Percentiles rank a stretch among this genome's conserved stretches.
Conservation (phyloP, 1,140 invertebrate species). For the Euglossa dilemma region DNA sequence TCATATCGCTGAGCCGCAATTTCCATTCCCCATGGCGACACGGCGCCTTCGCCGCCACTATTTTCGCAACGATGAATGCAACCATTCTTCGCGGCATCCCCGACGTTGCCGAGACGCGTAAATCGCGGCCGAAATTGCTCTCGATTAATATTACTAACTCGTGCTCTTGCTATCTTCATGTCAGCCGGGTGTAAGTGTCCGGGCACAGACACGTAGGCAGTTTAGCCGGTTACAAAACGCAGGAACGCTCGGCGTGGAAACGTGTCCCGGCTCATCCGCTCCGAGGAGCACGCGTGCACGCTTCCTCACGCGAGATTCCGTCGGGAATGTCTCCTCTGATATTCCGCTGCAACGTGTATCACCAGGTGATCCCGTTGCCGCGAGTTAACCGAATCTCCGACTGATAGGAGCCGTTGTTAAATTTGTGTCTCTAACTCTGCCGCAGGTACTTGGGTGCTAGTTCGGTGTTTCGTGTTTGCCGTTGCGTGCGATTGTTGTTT, state of each 20-base stretch:
- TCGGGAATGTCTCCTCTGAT: constrained; percentile 32
- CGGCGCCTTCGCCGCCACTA: neutral
- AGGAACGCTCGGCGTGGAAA: neutral
- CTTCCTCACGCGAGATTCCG: constrained; percentile 12
- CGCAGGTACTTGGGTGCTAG: neutral
- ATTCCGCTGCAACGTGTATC: constrained; percentile 6
- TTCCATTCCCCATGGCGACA: neutral
- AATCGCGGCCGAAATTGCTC: constrained; percentile 11
- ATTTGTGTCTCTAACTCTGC: neutral
- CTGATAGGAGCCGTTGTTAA: constrained; percentile 21
- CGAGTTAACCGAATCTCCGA: constrained; percentile 7
- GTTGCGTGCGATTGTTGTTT: too few relatives aligned
- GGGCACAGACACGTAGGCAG: constrained; percentile 6
- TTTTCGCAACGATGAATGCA: constrained; percentile 4
- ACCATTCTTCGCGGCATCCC: neutral
- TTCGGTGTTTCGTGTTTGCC: neutral
- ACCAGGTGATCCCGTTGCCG: neutral
- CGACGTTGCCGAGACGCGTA: neutral
- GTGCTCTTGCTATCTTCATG: neutral
- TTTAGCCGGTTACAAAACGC: constrained; percentile 15
- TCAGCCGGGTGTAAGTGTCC: neutral
- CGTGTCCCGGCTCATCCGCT: constrained; percentile 25
- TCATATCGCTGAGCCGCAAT: neutral
- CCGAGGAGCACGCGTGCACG: neutral
- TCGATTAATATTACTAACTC: constrained; percentile 14